Evolutionary conservation across 2,797 vertebrate genomes (phyloP).

Genomic region (Syncerus caffer): DNA sequence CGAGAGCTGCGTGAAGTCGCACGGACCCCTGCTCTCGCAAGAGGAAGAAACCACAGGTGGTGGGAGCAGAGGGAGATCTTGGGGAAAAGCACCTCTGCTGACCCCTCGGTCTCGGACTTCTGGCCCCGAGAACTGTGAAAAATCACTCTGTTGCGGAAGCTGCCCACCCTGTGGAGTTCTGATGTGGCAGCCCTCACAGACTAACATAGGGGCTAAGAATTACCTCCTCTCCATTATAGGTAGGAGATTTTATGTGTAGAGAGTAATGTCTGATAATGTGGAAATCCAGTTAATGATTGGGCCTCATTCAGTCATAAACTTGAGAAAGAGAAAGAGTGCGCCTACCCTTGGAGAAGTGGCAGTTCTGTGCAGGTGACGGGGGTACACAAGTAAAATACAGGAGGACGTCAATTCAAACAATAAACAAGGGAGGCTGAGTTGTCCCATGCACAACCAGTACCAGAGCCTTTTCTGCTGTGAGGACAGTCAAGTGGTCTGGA

Average conservation of each 20-base stretch:
- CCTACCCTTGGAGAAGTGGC: background rate
- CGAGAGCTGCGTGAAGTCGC: background rate
- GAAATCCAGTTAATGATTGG: background rate
- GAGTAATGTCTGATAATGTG: background rate
- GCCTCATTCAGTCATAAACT: background rate
- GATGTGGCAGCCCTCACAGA: background rate
- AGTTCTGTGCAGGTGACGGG: background rate
- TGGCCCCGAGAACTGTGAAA: background rate
- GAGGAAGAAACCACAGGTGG: too few relatives aligned
- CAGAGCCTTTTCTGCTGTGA: background rate
- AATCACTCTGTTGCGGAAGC: background rate
- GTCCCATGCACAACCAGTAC: accelerated
- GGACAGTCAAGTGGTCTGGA: background rate
- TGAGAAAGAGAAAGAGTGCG: background rate
- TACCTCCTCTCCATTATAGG: background rate
- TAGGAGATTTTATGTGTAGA: background rate
- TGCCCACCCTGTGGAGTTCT: background rate
- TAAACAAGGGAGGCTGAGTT: accelerated
- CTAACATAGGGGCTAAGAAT: accelerated
- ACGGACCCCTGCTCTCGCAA: accelerated
- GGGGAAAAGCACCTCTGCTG: too few relatives aligned
- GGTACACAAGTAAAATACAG: background rate
- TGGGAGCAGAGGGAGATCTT: accelerated
- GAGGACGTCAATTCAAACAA: background rate
- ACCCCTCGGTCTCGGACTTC: background rate